Evolutionary conservation across 2,888 invertebrate genomes (phyloP), one percentile per base, ranked within the genome.

Genomic region (Balanococcus diminutus): DNA sequence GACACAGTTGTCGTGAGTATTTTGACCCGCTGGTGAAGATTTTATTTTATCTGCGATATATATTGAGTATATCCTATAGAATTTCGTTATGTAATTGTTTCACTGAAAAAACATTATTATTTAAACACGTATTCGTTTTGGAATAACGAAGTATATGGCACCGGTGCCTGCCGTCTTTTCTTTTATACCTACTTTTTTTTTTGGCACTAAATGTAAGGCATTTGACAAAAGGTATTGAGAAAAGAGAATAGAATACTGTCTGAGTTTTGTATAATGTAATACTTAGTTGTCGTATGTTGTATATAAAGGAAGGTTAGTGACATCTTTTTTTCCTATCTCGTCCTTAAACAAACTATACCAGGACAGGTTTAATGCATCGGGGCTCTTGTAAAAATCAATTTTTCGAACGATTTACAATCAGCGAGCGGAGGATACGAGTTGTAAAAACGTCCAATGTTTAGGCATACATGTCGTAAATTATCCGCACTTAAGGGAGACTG

Each of bases 1-100:
- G 28, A 67, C 16, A 31, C 67, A 25, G 67, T 67, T 19, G 67
- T 67, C 67, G 67, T 67, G 67, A 67, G 67, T 67, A 67, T 67
- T 67, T 28, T 67, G 67, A 67, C 67, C 67, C 6, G 67, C 14
- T 67, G 28, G 28, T 25, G 4, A 25, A 31, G 28, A 1, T 67
- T 67, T 67, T 67, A 14, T 67, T 67, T 67, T 22, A 56, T 56
- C n/a, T 51, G 42, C n/a, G 36, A 6, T 36, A 6, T 5, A 0
- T 22, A 9, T 56, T 14, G 14, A 46, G 51, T 51, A 6, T 19
- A 51, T 46, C 2, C 2, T 46, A 8, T 9, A 22, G 6, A 56
- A 6, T 56, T 56, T 56, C 22, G 56, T 56, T 56, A 56, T 56
- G 56, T 56, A 56, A 56, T 56, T 56, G 56, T 56, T 56, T 11